A percentile compares a stretch with the other conserved stretches of the same genome.
Evolutionary conservation across 2,888 invertebrate species (phyloP).

Genomic region (Heteromyza rotundicornis): DNA sequence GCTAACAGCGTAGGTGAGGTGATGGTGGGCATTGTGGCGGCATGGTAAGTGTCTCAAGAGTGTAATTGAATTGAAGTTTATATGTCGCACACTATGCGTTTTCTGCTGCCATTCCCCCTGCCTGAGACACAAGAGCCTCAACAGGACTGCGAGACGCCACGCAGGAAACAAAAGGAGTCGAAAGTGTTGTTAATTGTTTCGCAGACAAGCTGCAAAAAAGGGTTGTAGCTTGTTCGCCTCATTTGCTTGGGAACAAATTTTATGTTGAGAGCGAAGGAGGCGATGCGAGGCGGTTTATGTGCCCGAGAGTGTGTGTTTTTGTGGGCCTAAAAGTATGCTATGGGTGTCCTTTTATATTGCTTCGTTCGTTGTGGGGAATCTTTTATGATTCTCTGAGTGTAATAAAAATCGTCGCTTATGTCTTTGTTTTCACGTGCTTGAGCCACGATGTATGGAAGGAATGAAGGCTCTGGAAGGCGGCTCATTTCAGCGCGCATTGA

Average conservation of each 20-base stretch:
- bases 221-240: not conserved
- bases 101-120: no score
- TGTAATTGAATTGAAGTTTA: constrained; percentile 16
- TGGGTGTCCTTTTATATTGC: not conserved
- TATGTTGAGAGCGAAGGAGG: no score
- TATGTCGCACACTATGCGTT: constrained; percentile 1
- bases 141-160: not conserved
- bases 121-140: not conserved
- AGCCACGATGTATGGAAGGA: no score
- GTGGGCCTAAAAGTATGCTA: not conserved
- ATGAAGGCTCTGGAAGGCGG: not conserved
- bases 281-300: not conserved
- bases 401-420: no score
- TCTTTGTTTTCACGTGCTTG: not conserved
- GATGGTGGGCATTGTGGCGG: not conserved
- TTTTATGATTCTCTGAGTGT: not conserved
- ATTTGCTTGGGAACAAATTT: not conserved
- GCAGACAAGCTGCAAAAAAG: constrained; percentile 9
- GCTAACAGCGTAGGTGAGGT: constrained; percentile 5
- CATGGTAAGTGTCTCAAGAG: constrained; percentile 6
- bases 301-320: not conserved
- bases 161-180: not conserved
- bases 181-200: constrained; percentile 15
- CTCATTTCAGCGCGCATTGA: constrained; percentile 25
- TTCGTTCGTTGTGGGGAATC: not conserved